A percentile compares a stretch with the other conserved stretches of the same genome.
Conservation (phyloP, 2,888 invertebrate species). For the Plagodis dolabraria region DNA sequence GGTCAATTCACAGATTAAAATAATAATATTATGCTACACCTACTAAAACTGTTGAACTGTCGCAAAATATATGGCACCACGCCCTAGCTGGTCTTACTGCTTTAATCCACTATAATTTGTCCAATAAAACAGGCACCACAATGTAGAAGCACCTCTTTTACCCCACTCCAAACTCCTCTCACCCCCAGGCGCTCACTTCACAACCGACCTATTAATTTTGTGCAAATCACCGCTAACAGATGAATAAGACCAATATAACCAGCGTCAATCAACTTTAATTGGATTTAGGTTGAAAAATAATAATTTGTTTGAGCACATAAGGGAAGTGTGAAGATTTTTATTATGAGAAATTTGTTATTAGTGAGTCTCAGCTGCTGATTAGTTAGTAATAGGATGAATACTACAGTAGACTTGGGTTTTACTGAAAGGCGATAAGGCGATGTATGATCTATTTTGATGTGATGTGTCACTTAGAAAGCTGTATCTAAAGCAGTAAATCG, state of each 20-base stretch:
- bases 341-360: too few species aligned
- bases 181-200: slow-evolving; percentile 1
- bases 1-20: too few species aligned
- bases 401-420: too few species aligned
- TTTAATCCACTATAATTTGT: background rate
- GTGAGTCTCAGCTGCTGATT: too few species aligned
- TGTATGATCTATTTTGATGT: too few species aligned
- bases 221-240: slow-evolving; percentile 5
- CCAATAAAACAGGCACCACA: background rate
- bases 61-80: background rate
- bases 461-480: too few species aligned
- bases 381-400: too few species aligned
- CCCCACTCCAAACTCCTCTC: background rate
- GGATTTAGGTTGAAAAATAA: background rate
- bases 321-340: too few species aligned
- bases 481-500: too few species aligned
- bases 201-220: slow-evolving; percentile 3
- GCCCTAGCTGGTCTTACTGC: background rate
- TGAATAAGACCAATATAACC: background rate
- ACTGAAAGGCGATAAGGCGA: too few species aligned
- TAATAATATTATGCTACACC: background rate
- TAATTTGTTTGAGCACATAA: background rate
- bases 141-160: background rate
- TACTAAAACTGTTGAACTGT: background rate
- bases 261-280: slow-evolving; percentile 6